These are phyloP conservation scores for Andrena bucephala DNA, from an alignment of 2,888 invertebrate genomes.

Conservation along the genomic window DNA sequence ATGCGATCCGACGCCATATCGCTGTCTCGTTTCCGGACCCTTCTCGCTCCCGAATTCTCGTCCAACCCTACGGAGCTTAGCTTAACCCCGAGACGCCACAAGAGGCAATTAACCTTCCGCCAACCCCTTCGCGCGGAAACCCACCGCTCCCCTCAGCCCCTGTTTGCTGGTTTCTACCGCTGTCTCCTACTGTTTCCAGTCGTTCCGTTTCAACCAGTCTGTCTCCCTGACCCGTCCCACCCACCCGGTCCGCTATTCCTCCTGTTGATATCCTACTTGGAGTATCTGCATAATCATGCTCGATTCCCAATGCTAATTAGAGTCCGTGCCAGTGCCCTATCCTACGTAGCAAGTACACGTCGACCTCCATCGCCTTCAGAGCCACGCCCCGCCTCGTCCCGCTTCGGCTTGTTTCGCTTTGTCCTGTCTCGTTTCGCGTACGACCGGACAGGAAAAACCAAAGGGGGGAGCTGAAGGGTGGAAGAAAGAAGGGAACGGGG, in stretches of 20 bases:
- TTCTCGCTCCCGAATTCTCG: conserved; percentile 59
- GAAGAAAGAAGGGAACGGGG: background rate
- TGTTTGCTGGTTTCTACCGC: conserved; percentile 47
- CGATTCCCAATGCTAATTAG: conserved; percentile 84
- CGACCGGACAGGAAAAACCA: conserved; percentile 24
- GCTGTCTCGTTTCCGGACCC: conserved; percentile 50
- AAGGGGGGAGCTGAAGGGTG: background rate
- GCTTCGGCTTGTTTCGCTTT: conserved; percentile 57
- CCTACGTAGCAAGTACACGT: conserved; percentile 79
- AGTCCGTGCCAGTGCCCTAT: conserved; percentile 69
- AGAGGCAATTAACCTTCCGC: conserved; percentile 84
- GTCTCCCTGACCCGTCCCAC: conserved; percentile 32
- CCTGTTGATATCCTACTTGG: conserved; percentile 77
- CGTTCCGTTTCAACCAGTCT: conserved; percentile 51
- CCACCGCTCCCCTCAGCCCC: conserved; percentile 44
- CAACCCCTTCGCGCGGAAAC: conserved; percentile 75
- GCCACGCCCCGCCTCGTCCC: conserved; percentile 66
- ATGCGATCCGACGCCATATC: conserved; percentile 68
- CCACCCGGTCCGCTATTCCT: conserved; percentile 59
- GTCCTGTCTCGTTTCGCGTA: conserved; percentile 41
- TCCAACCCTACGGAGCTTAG: conserved; percentile 76
- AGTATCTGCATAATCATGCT: conserved; percentile 83
- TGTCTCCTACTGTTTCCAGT: conserved; percentile 52
- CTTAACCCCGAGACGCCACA: conserved; percentile 79
- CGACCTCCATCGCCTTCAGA: conserved; percentile 77